Evolutionary conservation across 64 coral and sea anemone species (phyloP), one percentile per base, ranked within the genome.

Genomic region (Montipora foliosa): DNA sequence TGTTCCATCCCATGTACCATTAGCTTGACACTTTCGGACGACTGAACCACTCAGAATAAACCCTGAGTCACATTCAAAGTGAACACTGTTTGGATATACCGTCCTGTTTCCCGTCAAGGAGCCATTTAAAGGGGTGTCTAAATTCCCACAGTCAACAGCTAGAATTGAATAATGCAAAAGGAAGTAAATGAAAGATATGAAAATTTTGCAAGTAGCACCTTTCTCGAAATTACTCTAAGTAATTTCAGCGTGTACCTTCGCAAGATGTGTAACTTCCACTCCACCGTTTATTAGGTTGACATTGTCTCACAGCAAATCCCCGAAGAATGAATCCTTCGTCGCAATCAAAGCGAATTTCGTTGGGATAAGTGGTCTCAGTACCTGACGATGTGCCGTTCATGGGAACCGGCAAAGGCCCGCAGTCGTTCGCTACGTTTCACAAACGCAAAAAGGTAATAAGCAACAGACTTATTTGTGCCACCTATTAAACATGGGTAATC

Each of bases 11-110:
- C 95, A 96, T 47, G 49, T 49, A 16, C 80, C 86, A n/a, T 90
- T 93, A 8, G 75, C 74, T 57, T 49, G 74, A 70, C 95, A 96
- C 9, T 47, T 53, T 51, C 91, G 73, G 5, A 21, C 14, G 4
- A 19, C 14, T 24, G 92, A 94, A 17, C 95, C 95, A 8, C 76
- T 74, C 10, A 94, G 67, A n/a, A 91, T 48, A 67, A 96, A 96
- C 1, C 95, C 95, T 15, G 83, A 79, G 51, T 96, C 87, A 22
- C 95, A 96, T 45, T 13, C 8, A 70, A 96, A 96, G 19, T 76
- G 76, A 19, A 89, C 52, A n/a, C 74, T 94, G 76, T 89, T 89
- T 37, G 92, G 92, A 49, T 89, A 94, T 49, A 84, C 74, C 16
- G 87, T 89, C 14, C 76, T 67, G 9, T 64, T 49, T 72, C 92